A percentile compares a stretch with the other conserved stretches of the same genome.
These are phyloP conservation scores for Anneissia japonica DNA, from an alignment of 35 echinoderm and acorn worm genomes.

Conservation along the genomic window DNA sequence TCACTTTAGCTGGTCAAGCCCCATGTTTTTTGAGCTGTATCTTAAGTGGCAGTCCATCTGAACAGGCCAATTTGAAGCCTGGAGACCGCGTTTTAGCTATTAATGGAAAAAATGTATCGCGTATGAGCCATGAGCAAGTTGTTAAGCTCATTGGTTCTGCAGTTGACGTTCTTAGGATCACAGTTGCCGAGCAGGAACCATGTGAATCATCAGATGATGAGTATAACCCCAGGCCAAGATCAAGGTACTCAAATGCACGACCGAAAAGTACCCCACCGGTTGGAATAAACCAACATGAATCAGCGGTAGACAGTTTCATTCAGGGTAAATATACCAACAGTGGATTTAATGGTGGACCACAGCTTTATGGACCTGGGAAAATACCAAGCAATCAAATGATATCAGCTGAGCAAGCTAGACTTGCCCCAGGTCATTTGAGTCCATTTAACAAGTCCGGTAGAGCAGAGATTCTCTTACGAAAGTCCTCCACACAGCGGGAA, in stretches of 20 bases:
- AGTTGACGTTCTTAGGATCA: constrained; percentile 69
- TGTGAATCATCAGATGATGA: constrained; percentile 88
- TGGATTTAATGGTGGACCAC: background rate
- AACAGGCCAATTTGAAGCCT: constrained; percentile 66
- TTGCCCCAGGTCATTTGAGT: constrained; percentile 95
- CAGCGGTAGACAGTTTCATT: background rate
- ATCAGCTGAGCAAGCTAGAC: constrained; percentile 29
- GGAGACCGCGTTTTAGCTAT: constrained; percentile 88
- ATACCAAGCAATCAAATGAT: background rate
- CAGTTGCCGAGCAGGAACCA: constrained; percentile 64
- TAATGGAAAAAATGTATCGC: constrained; percentile 90
- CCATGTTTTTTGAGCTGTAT: constrained; percentile 90
- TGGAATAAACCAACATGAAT: background rate
- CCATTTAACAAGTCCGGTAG: constrained; percentile 67
- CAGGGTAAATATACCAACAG: too few species aligned
- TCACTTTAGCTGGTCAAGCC: constrained; percentile 79
- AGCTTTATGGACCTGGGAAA: background rate
- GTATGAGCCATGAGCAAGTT: constrained; percentile 82
- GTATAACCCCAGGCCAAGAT: constrained; percentile 41
- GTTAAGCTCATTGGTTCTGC: constrained; percentile 90
- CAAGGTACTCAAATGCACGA: constrained; percentile 28
- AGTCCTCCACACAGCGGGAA: constrained; percentile 30
- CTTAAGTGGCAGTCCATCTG: constrained; percentile 78
- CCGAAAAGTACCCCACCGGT: constrained; percentile 60
- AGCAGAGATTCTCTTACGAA: constrained; percentile 33